Base-by-base conservation (phyloP, 2,113 vertebrate genomes). In the Sarotherodon lohbergeri region DNA sequence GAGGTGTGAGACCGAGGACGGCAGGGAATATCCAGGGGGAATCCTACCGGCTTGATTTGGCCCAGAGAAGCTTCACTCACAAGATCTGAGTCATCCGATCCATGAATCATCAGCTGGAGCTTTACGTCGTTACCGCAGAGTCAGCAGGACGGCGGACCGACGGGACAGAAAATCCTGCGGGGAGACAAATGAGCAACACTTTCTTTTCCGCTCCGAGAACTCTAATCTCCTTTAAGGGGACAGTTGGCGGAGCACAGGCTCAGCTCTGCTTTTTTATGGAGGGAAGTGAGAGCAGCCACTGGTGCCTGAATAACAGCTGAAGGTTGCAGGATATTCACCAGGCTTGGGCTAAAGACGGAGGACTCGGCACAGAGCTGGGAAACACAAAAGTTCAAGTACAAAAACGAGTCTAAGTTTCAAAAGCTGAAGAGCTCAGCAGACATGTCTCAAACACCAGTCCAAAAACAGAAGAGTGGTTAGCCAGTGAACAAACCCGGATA, bases 81-180 rank as follows among this genome's bases (percentile, higher is more conserved):
- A 41, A 63, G 82, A 81, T 63, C 80, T 27, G 82, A 84, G 89
- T 91, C 92, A 91, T 59, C 56, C 50, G 92, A 93, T 85, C 88
- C 76, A 56, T 34, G 87, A 78, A 52, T 78, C 73, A 52, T 78
- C 73, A 78, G 73, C 73, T 48, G 46, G 73, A 78, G 73, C 46
- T 81, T 85, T 91, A 83, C 81, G 86, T 61, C 39, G 16, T 16
- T 55, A 80, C 24, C 55, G 85, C 91, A 56, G 84, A 54, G 80
- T 85, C 82, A 88, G 81, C 82, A 59, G 80, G 32, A 71, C 12
- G 10, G 3, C 4, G 13, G n/a, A 46, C 24, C 29, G 43, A 54
- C 54, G 11, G 83, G 59, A 59, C 32, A 2, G 9, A 22, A 86
- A 9, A 56, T 56, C 85, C 83, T 86, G 83, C 88, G 54, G 85